Evolutionary conservation across 1,140 invertebrate genomes (phyloP), one percentile per base, ranked within the genome.

Genomic region (Helicoverpa zea): DNA sequence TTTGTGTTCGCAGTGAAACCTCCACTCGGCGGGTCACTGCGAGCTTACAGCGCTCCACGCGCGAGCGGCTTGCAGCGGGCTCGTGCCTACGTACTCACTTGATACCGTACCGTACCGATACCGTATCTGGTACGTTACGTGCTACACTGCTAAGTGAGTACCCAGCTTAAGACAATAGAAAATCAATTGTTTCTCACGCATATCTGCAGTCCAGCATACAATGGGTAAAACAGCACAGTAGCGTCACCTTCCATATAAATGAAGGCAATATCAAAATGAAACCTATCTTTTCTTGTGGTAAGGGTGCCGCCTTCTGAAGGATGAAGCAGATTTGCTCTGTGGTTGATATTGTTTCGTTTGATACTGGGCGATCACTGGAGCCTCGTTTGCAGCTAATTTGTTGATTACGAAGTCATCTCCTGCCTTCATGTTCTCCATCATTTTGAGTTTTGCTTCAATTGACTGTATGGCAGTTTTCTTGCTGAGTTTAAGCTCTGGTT

Each of bases 401-500:
- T 97, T 97, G 0, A 98, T 95, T 75, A 97, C 96, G 83, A 98
- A 96, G 86, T 97, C 97, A 83, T 97, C 96, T 47, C 96, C 95
- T 0, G 96, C 95, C 81, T 97, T 96, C 85, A 96, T 96, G 29
- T 96, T 96, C 82, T 97, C 96, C 96, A 98, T 97, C 86, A 97
- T 94, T 87, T 98, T 98, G 2, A 98, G 92, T 93, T 98, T 98
- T 1, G 97, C 97, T 92, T 98, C 98, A 81, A 98, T 98, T 2
- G 98, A 98, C 87, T 98, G 97, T 84, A 98, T 98, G 80, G 98
- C 97, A 35, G 96, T 97, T 87, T 97, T 96, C 84, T 97, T 96
- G 91, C 97, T 98, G 47, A 97, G 95, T 91, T 97, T 97, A 81
- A 96, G 93, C 81, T 97, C 96, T 61, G 96, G 96, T 85, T 97